phyloP scores from a whole-genome alignment of 2,797 vertebrate genomes.

The Sebastes itinus region DNA sequence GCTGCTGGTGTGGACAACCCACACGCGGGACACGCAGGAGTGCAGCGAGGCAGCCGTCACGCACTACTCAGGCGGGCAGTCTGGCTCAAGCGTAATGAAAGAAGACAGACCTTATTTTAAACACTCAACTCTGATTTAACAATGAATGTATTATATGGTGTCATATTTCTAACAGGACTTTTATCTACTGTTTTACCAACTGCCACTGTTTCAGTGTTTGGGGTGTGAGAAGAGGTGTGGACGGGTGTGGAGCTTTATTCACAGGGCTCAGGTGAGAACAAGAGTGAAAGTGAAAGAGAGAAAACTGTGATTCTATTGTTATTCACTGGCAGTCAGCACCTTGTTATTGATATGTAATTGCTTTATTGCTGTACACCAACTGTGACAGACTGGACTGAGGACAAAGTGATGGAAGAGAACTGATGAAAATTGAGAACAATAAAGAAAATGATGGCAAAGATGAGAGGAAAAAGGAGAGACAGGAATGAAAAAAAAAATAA shows the following conservation, averaged over 20 bases:
- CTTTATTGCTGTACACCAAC: not conserved
- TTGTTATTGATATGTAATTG: not conserved
- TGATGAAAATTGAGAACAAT: not conserved
- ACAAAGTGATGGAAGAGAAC: not conserved
- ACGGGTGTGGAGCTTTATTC: not conserved
- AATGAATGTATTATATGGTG: not conserved
- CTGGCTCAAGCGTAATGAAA: not conserved
- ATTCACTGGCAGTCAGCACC: not conserved
- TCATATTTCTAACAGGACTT: not conserved
- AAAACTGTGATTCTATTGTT: not conserved
- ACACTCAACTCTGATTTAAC: not conserved
- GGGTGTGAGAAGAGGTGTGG: not conserved
- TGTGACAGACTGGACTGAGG: not conserved
- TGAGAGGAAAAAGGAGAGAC: not conserved
- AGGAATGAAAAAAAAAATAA: not conserved
- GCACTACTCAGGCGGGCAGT: too few species aligned
- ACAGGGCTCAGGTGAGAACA: not conserved
- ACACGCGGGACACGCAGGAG: too few species aligned
- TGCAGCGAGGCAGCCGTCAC: too few species aligned
- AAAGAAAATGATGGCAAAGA: not conserved
- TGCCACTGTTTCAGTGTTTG: not conserved
- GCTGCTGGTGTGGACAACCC: too few species aligned
- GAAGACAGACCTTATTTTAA: not conserved
- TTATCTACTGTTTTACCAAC: not conserved
- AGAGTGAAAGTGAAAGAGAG: not conserved